These are phyloP conservation scores for Chionoecetes opilio DNA, from an alignment of 1,140 invertebrate genomes.

Conservation along the genomic window DNA sequence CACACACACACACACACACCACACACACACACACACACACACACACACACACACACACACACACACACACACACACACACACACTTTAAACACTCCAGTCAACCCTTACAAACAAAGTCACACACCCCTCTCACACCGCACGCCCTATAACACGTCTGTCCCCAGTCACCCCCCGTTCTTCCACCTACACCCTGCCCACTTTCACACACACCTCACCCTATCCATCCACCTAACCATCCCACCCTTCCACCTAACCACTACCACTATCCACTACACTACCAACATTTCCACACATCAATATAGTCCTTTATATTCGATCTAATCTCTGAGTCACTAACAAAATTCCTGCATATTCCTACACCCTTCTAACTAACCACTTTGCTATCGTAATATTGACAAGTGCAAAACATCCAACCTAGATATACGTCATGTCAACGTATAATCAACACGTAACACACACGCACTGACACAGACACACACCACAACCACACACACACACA, in stretches of 20 bases:
- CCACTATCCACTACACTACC: neutral
- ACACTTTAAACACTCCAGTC: neutral
- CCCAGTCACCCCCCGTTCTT: neutral
- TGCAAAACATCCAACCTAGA: no score
- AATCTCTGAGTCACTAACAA: neutral
- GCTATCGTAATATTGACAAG: neutral
- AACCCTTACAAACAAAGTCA: slow-evolving; percentile 11
- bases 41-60: slow-evolving; percentile 46
- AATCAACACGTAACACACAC: no score
- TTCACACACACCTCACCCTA: neutral
- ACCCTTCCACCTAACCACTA: no score
- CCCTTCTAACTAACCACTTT: neutral
- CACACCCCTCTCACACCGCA: neutral
- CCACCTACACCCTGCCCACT: slow-evolving; percentile 10
- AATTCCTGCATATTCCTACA: neutral
- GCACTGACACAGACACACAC: no score
- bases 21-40: slow-evolving; percentile 52
- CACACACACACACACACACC: neutral
- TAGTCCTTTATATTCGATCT: neutral
- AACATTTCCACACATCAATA: neutral
- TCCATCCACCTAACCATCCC: neutral
- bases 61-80: slow-evolving; percentile 41
- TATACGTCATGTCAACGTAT: no score
- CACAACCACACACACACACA: no score
- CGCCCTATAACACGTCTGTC: neutral